phyloP scores from a whole-genome alignment of 1,140 invertebrate species.

The Magallana angulata region DNA sequence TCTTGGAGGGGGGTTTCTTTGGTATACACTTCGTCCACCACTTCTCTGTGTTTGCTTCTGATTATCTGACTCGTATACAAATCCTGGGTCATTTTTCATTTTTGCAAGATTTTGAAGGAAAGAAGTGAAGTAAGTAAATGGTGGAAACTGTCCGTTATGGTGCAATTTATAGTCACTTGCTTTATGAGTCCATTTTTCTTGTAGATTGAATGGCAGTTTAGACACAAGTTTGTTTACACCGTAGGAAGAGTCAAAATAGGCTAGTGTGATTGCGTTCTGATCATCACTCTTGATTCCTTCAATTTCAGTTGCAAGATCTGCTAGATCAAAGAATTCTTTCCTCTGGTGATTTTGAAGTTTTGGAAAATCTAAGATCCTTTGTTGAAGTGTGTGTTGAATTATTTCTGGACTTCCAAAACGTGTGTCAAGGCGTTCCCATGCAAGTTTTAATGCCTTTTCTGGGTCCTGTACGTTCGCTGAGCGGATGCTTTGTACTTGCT shows the following conservation, averaged over 20 bases:
- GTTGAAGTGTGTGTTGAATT: neutral
- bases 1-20: neutral
- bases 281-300: slow-evolving; percentile 31
- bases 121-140: no score
- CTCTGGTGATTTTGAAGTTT: slow-evolving; percentile 39
- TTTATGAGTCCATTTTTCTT: slow-evolving; percentile 50
- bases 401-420: slow-evolving; percentile 57
- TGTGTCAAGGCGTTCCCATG: slow-evolving; percentile 54
- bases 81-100: neutral
- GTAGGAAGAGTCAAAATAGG: slow-evolving; percentile 44
- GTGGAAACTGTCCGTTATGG: neutral
- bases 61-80: slow-evolving; percentile 38
- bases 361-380: slow-evolving; percentile 46
- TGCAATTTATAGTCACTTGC: slow-evolving; percentile 39
- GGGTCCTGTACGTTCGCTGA: no score
- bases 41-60: slow-evolving; percentile 45
- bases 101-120: neutral
- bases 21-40: neutral
- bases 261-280: neutral
- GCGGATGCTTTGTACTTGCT: no score
- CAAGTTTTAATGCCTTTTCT: no score
- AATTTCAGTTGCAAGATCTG: slow-evolving; percentile 41
- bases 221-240: slow-evolving; percentile 41
- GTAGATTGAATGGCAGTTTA: slow-evolving; percentile 48
- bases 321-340: slow-evolving; percentile 43